Evolutionary conservation across 2,888 invertebrate species (phyloP).

Genomic region (Cetonia aurata): DNA sequence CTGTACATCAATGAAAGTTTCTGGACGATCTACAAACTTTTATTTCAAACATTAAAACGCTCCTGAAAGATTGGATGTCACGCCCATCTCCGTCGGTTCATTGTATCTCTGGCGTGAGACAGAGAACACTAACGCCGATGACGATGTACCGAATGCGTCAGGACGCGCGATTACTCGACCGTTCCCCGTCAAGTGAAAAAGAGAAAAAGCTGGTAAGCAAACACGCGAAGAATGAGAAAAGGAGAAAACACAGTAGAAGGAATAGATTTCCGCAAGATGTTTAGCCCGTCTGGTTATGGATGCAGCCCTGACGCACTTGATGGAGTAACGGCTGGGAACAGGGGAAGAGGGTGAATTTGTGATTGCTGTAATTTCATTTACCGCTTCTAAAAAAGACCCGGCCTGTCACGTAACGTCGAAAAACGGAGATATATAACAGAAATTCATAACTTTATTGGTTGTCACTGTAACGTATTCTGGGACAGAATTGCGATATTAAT

Average conservation of each 20-base stretch:
- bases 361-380: slow-evolving; percentile 45
- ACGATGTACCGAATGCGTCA: slow-evolving; percentile 30
- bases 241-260: slow-evolving; percentile 14
- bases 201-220: slow-evolving; percentile 27
- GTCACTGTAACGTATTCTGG: neutral
- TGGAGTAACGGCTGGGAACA: slow-evolving; percentile 23
- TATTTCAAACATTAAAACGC: slow-evolving; percentile 5
- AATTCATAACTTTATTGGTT: slow-evolving; percentile 19
- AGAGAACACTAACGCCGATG: neutral
- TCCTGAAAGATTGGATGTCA: slow-evolving; percentile 12
- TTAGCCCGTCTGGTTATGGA: slow-evolving; percentile 35
- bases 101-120: slow-evolving; percentile 13
- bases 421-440: slow-evolving; percentile 4
- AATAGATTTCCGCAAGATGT: slow-evolving; percentile 35
- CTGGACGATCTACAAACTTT: slow-evolving; percentile 4
- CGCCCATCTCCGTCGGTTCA: slow-evolving; percentile 4
- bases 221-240: slow-evolving; percentile 25
- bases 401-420: slow-evolving; percentile 17
- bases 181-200: slow-evolving; percentile 27
- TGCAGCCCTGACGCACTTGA: slow-evolving; percentile 35
- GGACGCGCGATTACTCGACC: slow-evolving; percentile 20
- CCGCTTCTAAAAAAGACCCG: slow-evolving; percentile 17
- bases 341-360: slow-evolving; percentile 48
- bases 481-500: neutral
- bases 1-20: slow-evolving; percentile 4